Percentiles rank a stretch among this genome's conserved stretches.
Evolutionary conservation across 2,888 invertebrate species (phyloP).

Genomic region (Cosmia trapezina): DNA sequence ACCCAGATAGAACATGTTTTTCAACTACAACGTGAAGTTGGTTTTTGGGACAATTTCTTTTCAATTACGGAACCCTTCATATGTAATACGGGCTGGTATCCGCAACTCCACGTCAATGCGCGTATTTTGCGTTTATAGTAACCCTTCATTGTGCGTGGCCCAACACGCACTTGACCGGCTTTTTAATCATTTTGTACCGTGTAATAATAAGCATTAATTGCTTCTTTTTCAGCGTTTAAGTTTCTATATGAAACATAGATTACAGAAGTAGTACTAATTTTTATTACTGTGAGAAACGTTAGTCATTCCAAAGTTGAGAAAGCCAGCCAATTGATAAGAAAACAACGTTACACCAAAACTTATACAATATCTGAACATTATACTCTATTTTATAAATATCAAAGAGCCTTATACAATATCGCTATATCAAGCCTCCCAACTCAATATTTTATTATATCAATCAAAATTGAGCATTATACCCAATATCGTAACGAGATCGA

Average conservation of each 20-base stretch:
- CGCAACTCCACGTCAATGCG: too few relatives aligned
- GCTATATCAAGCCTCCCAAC: not conserved
- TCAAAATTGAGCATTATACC: conserved; percentile 28
- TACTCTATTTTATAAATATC: conserved; percentile 25
- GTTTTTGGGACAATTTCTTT: too few relatives aligned
- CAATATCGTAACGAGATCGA: conserved; percentile 38
- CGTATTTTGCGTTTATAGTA: too few relatives aligned
- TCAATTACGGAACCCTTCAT: too few relatives aligned
- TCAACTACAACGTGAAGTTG: too few relatives aligned
- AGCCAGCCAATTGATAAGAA: not conserved
- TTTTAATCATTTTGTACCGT: too few relatives aligned
- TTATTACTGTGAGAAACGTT: not conserved
- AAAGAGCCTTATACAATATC: conserved; percentile 22
- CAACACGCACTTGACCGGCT: too few relatives aligned
- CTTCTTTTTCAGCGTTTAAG: not conserved
- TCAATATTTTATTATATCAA: conserved; percentile 46
- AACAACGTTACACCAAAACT: not conserved
- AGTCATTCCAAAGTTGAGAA: not conserved
- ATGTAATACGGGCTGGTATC: too few relatives aligned
- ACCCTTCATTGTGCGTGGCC: too few relatives aligned
- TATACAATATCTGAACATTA: conserved; percentile 6
- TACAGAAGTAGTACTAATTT: not conserved
- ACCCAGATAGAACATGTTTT: too few relatives aligned
- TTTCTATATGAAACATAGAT: not conserved
- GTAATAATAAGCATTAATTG: too few relatives aligned